Percentiles rank a stretch among this genome's conserved stretches.
Evolutionary conservation across 2,888 invertebrate species (phyloP).

Genomic region (Chrysodeixis includens): DNA sequence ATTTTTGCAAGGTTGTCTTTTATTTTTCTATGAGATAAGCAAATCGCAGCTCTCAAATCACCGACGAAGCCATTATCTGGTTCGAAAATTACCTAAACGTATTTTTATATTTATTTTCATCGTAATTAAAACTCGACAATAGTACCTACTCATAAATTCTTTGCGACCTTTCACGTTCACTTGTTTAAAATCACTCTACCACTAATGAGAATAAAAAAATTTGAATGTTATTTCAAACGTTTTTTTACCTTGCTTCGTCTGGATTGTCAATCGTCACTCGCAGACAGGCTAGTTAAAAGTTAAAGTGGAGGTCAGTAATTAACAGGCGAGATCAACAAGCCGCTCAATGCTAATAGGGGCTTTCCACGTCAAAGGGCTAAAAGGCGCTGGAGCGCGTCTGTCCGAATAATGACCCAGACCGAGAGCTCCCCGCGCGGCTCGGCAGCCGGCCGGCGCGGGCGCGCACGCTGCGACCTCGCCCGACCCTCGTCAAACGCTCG

Average conservation of each 20-base stretch:
- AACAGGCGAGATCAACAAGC: slow-evolving; percentile 86
- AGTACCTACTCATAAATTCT: background rate
- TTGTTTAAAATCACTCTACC: background rate
- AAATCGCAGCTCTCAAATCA: slow-evolving; percentile 21
- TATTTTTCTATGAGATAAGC: background rate
- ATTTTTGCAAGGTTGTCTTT: background rate
- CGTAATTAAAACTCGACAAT: background rate
- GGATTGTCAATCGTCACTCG: slow-evolving; percentile 62
- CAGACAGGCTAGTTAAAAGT: slow-evolving; percentile 72
- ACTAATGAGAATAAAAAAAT: slow-evolving; percentile 9
- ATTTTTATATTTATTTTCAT: no score
- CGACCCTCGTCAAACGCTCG: slow-evolving; percentile 88
- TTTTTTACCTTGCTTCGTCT: slow-evolving; percentile 45
- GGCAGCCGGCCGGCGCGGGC: slow-evolving; percentile 58
- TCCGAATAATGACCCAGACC: slow-evolving; percentile 86
- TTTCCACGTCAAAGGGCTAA: slow-evolving; percentile 87
- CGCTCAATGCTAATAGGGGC: slow-evolving; percentile 86
- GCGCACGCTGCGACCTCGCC: slow-evolving; percentile 76
- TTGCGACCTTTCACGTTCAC: background rate
- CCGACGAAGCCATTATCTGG: slow-evolving; percentile 1
- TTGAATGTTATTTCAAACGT: slow-evolving; percentile 41
- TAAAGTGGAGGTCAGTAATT: slow-evolving; percentile 85
- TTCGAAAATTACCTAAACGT: background rate
- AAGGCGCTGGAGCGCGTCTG: slow-evolving; percentile 86
- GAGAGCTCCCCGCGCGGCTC: slow-evolving; percentile 70